A percentile compares a stretch with the other conserved stretches of the same genome.
phyloP scores from a whole-genome alignment of 2,113 vertebrate species.

The Todiramphus chloris region DNA sequence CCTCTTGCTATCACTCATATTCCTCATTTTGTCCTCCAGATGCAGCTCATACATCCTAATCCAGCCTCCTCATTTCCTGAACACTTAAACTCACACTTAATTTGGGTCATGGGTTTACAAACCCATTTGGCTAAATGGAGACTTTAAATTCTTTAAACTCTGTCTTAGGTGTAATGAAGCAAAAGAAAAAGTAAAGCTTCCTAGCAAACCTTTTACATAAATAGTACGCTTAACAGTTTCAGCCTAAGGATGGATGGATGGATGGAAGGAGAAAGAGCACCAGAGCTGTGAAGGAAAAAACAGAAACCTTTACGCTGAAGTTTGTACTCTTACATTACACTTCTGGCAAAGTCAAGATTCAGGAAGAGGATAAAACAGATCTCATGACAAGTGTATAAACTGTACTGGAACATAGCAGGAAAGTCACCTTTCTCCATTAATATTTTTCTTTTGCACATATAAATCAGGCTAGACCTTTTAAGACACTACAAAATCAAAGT shows the following conservation, averaged over 20 bases:
- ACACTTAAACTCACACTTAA: background rate
- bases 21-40: background rate
- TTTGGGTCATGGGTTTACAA: background rate
- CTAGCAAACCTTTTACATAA: background rate
- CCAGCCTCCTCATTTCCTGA: background rate
- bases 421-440: background rate
- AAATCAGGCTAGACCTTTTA: background rate
- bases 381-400: conserved; percentile 12
- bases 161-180: background rate
- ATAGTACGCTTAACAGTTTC: background rate
- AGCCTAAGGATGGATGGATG: background rate
- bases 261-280: background rate
- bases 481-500: background rate
- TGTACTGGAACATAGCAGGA: background rate
- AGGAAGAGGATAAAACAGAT: conserved; percentile 16
- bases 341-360: background rate
- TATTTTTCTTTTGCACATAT: background rate
- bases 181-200: background rate
- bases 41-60: background rate
- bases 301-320: background rate
- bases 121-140: background rate
- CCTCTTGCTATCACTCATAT: background rate
- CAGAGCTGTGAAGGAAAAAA: background rate
- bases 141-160: background rate
- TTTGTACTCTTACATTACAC: background rate